A percentile compares a stretch with the other conserved stretches of the same genome.
These are phyloP conservation scores for Strigamia transsilvanica DNA, from an alignment of 2,888 invertebrate genomes.

Conservation along the genomic window DNA sequence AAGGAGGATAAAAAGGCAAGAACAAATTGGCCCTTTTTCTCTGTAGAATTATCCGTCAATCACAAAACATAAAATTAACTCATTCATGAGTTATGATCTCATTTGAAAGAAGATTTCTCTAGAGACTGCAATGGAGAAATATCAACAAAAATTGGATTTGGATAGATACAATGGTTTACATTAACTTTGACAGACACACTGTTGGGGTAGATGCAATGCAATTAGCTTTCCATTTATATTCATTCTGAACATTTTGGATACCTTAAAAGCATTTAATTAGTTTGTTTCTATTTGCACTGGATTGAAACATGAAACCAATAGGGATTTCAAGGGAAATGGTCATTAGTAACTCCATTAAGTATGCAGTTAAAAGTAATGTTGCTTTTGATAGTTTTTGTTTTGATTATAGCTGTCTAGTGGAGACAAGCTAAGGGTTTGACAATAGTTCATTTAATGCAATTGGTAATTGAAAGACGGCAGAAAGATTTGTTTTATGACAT, in stretches of 20 bases:
- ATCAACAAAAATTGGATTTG: neutral
- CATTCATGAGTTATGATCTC: neutral
- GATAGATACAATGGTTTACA: neutral
- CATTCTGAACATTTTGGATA: neutral
- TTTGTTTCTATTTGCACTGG: neutral
- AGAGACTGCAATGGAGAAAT: neutral
- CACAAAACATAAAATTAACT: neutral
- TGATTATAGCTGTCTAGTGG: neutral
- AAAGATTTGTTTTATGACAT: neutral
- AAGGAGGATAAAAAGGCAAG: neutral
- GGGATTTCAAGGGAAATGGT: neutral
- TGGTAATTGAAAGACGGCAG: neutral
- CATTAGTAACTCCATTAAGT: conserved; percentile 1
- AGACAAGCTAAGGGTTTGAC: neutral
- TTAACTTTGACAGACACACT: too few relatives aligned
- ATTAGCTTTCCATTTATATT: conserved; percentile 8
- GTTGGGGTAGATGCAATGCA: neutral
- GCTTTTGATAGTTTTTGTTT: neutral
- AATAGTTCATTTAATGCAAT: neutral
- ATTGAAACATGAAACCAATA: neutral
- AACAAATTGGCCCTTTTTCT: neutral
- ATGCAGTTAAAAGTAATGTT: neutral
- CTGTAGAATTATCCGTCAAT: neutral
- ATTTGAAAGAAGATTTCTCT: neutral
- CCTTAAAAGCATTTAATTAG: neutral